These are phyloP conservation scores for Zoanthus sociatus DNA, from an alignment of 92 coral and sea anemone species.

Conservation along the genomic window DNA sequence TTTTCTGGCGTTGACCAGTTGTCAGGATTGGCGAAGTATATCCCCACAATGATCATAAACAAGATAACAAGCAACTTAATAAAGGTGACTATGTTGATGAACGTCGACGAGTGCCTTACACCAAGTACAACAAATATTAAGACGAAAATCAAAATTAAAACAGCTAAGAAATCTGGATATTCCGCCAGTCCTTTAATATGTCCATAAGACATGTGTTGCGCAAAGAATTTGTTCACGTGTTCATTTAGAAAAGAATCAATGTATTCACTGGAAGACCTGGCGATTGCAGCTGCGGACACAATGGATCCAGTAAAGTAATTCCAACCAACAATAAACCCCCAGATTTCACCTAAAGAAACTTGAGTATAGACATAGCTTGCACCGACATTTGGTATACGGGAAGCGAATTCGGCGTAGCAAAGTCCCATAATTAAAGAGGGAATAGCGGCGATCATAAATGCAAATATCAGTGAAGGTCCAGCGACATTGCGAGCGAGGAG, in stretches of 20 bases:
- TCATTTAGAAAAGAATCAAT: slow-evolving; percentile 53
- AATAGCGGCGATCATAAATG: slow-evolving; percentile 58
- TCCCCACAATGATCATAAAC: slow-evolving; percentile 66
- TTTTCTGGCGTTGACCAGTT: slow-evolving; percentile 81
- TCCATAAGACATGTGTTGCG: slow-evolving; percentile 20
- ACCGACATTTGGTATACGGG: slow-evolving; percentile 69
- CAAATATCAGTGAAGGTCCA: slow-evolving; percentile 64
- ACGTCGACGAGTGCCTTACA: slow-evolving; percentile 57
- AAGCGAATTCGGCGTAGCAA: slow-evolving; percentile 76
- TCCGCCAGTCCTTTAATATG: slow-evolving; percentile 57
- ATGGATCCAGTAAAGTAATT: slow-evolving; percentile 55
- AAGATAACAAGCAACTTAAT: slow-evolving; percentile 63
- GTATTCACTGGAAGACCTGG: slow-evolving; percentile 69
- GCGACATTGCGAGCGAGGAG: slow-evolving; percentile 54
- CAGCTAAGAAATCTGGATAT: slow-evolving; percentile 79
- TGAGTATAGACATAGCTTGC: slow-evolving; percentile 71
- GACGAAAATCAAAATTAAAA: slow-evolving; percentile 51
- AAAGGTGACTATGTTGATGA: slow-evolving; percentile 61
- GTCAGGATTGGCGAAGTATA: slow-evolving; percentile 52
- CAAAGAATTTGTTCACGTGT: slow-evolving; percentile 11
- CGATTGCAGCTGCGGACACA: slow-evolving; percentile 48
- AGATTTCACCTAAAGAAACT: slow-evolving; percentile 70
- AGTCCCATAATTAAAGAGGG: slow-evolving; percentile 53
- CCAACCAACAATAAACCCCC: slow-evolving; percentile 78
- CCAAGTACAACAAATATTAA: slow-evolving; percentile 69